Evolutionary conservation across 2,113 vertebrate species (phyloP).

Genomic region (Erythrocercus mccallii): DNA sequence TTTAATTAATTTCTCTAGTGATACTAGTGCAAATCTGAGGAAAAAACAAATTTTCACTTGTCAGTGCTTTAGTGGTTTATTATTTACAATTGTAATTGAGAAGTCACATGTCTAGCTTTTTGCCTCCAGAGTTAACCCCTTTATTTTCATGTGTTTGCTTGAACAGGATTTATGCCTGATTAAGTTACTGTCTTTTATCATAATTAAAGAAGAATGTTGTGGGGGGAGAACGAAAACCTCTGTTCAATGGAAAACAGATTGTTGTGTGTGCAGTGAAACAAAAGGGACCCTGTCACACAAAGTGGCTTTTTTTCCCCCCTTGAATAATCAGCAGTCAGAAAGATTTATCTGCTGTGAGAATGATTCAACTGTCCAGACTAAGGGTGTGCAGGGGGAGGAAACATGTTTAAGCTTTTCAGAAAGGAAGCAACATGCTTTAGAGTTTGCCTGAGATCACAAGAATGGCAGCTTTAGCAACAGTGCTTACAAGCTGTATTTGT

Average conservation of each 20-base stretch:
- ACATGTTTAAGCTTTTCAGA: constrained; percentile 2
- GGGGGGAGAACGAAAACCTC: constrained; percentile 48
- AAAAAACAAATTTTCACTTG: background rate
- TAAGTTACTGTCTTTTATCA: constrained; percentile 81
- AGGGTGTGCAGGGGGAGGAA: background rate
- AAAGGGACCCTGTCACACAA: constrained; percentile 51
- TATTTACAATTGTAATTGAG: background rate
- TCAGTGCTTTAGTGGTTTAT: background rate
- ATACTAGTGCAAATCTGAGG: background rate
- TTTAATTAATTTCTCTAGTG: background rate
- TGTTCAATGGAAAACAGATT: constrained; percentile 75
- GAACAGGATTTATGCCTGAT: constrained; percentile 76
- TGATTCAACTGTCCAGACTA: constrained; percentile 27
- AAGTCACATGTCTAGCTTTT: background rate
- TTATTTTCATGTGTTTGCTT: constrained; percentile 69
- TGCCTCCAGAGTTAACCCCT: constrained; percentile 37
- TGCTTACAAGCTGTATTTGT: background rate
- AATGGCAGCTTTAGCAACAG: background rate
- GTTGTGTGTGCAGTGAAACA: constrained; percentile 52
- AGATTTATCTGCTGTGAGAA: constrained; percentile 60
- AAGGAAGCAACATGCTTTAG: constrained; percentile 10
- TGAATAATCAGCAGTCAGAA: constrained; percentile 62
- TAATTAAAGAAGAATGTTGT: constrained; percentile 80
- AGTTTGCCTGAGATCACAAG: constrained; percentile 5
- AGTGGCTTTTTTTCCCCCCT: background rate